A percentile compares a stretch with the other conserved stretches of the same genome.
phyloP scores from a whole-genome alignment of 2,797 vertebrate species.

The Propithecus deckenii region DNA sequence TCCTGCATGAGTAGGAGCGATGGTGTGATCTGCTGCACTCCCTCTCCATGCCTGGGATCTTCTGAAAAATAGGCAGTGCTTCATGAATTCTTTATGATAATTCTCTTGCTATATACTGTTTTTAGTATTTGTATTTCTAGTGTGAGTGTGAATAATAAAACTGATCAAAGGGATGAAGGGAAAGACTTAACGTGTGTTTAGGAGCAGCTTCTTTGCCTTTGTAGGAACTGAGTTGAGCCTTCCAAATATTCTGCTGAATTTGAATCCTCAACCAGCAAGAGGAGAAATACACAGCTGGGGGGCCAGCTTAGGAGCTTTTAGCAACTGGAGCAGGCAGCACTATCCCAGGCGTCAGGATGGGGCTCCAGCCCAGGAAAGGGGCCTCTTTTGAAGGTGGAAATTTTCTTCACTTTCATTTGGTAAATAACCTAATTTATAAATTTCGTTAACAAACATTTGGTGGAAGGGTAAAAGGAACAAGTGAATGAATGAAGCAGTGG shows the following conservation, averaged over 20 bases:
- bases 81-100: conserved; percentile 53
- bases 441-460: conserved; percentile 13
- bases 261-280: conserved; percentile 34
- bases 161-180: background rate
- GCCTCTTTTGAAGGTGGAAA: background rate
- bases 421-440: conserved; percentile 16
- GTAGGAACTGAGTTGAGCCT: conserved; percentile 16
- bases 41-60: background rate
- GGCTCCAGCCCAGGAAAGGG: background rate
- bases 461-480: background rate
- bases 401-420: background rate
- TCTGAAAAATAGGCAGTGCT: conserved; percentile 57
- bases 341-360: background rate
- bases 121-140: conserved; percentile 56
- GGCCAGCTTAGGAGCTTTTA: conserved; percentile 14
- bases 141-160: conserved; percentile 55
- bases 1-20: background rate
- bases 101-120: conserved; percentile 41
- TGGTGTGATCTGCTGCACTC: conserved; percentile 4
- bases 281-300: background rate
- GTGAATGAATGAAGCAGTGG: background rate
- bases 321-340: background rate
- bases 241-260: conserved; percentile 50
- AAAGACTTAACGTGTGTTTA: conserved; percentile 5
- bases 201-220: conserved; percentile 33